phyloP scores from a whole-genome alignment of 2,113 vertebrate species.

The Miniopterus natalensis region DNA sequence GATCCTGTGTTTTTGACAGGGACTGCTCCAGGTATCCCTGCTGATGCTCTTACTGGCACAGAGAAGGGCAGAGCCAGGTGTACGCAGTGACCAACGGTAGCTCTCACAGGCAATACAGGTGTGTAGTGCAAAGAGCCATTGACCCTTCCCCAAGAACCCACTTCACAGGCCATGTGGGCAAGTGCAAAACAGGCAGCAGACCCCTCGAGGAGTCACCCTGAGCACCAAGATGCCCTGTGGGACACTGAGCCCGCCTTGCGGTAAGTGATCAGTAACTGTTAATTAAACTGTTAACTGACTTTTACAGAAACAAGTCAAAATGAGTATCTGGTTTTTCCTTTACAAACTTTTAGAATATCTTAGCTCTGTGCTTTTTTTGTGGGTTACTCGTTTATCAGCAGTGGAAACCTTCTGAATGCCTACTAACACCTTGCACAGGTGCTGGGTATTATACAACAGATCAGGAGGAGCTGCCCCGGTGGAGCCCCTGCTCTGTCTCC shows the following conservation, averaged over 20 bases:
- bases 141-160: neutral
- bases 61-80: neutral
- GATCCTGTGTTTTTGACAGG: neutral
- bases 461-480: fast-evolving
- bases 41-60: too few relatives aligned
- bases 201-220: neutral
- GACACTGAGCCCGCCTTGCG: neutral
- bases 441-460: neutral
- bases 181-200: neutral
- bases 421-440: neutral
- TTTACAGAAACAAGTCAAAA: neutral
- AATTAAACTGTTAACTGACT: neutral
- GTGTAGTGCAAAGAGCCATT: neutral
- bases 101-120: neutral
- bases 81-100: neutral
- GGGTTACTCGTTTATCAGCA: neutral
- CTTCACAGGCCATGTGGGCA: fast-evolving
- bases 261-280: neutral
- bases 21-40: neutral
- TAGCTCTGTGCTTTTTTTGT: neutral
- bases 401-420: neutral
- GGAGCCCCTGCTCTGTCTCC: fast-evolving
- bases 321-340: neutral
- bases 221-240: neutral
- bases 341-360: neutral